Evolutionary conservation across 2,797 vertebrate species (phyloP).

Genomic region (Synaphobranchus kaupii): DNA sequence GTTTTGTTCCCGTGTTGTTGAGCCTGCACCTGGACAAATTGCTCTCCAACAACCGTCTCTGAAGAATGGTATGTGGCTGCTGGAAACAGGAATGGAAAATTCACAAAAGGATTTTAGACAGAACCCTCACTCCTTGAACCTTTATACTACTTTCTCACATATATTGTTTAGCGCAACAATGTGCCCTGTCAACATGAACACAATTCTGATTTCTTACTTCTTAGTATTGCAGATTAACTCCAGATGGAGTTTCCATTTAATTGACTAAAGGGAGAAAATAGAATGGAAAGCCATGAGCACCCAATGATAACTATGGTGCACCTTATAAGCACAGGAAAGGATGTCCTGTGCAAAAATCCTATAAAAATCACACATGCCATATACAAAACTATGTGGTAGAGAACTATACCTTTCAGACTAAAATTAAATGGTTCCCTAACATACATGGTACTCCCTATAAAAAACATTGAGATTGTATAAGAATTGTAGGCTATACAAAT

Average conservation of each 20-base stretch:
- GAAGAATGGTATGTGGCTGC: slow-evolving; percentile 87
- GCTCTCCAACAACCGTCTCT: slow-evolving; percentile 83
- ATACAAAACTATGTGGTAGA: too few relatives aligned
- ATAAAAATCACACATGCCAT: too few relatives aligned
- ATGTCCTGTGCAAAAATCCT: too few relatives aligned
- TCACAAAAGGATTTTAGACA: not conserved
- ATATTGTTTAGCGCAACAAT: not conserved
- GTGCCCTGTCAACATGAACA: not conserved
- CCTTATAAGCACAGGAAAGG: too few relatives aligned
- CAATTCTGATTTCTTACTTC: not conserved
- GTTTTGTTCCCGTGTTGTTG: slow-evolving; percentile 63
- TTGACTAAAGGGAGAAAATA: not conserved
- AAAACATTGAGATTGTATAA: too few relatives aligned
- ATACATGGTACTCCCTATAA: too few relatives aligned
- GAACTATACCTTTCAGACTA: too few relatives aligned
- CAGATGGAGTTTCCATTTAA: not conserved
- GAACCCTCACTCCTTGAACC: not conserved
- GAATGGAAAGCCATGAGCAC: too few relatives aligned
- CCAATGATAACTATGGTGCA: too few relatives aligned
- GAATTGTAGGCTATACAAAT: too few relatives aligned
- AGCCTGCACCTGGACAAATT: slow-evolving; percentile 76
- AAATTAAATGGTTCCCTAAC: too few relatives aligned
- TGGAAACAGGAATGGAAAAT: slow-evolving; percentile 54
- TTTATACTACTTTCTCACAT: not conserved
- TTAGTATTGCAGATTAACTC: not conserved